Percentiles rank a stretch among this genome's conserved stretches.
Conservation (phyloP, 37 sponge, comb jelly and placozoan genomes). For the Spongilla lacustris region DNA sequence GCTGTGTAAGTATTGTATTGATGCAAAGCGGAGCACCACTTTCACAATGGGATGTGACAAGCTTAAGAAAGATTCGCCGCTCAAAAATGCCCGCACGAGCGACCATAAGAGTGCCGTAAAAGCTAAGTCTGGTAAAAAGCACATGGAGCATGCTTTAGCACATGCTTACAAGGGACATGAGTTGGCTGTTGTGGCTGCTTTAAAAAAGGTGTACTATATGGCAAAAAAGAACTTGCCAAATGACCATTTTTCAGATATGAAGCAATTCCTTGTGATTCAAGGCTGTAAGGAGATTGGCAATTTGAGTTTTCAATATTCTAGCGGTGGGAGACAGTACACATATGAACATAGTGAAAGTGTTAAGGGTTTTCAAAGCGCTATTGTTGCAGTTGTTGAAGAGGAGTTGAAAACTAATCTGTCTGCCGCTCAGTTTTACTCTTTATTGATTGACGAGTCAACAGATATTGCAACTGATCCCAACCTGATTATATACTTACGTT, state of each 20-base stretch:
- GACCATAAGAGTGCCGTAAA: background rate
- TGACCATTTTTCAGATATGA: constrained; percentile 4
- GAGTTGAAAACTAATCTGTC: too few relatives aligned
- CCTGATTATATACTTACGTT: too few relatives aligned
- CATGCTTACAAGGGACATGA: background rate
- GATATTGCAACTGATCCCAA: too few relatives aligned
- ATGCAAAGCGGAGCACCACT: constrained; percentile 1
- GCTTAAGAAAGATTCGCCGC: constrained; percentile 15
- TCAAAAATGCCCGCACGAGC: background rate
- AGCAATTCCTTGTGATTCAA: background rate
- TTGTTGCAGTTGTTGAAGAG: too few relatives aligned
- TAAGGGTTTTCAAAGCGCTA: too few relatives aligned
- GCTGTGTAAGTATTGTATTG: constrained; percentile 8
- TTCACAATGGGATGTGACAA: constrained; percentile 12
- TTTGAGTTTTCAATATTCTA: too few relatives aligned
- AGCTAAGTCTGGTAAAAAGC: constrained; percentile 1
- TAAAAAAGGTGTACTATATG: constrained; percentile 6
- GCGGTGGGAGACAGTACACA: too few relatives aligned
- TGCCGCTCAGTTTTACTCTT: too few relatives aligned
- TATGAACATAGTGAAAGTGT: too few relatives aligned
- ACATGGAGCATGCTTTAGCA: constrained; percentile 9
- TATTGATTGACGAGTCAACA: too few relatives aligned
- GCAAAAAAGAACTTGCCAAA: constrained; percentile 8
- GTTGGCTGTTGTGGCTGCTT: constrained; percentile 7
- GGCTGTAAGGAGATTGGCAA: too few relatives aligned